Conservation (phyloP, 2,888 invertebrate species). For the Ommatoiulus sabulosus region DNA sequence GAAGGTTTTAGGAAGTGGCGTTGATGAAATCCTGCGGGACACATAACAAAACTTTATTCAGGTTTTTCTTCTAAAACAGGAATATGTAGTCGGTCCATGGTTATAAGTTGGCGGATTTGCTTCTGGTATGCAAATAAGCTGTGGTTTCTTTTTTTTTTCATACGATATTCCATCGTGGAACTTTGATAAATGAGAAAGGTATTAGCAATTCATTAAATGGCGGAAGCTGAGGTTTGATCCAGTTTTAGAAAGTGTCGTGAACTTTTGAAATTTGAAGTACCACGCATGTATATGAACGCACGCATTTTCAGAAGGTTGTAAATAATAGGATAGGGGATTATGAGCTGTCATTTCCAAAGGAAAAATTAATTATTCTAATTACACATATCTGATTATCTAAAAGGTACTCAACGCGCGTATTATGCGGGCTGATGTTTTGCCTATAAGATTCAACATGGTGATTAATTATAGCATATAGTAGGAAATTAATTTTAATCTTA, state of each 20-base stretch:
- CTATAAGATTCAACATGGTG: neutral
- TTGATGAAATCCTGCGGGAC: neutral
- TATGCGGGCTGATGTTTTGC: neutral
- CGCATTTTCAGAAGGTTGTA: neutral
- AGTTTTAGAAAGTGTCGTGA: constrained; percentile 8
- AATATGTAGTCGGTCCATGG: neutral
- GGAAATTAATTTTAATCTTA: neutral
- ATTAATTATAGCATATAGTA: neutral
- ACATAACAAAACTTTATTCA: neutral
- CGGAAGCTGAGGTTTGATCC: constrained; percentile 1
- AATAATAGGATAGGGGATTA: neutral
- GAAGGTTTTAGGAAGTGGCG: neutral
- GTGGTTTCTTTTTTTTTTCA: neutral
- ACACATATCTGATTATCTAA: neutral
- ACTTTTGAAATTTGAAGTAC: neutral
- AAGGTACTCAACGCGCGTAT: neutral
- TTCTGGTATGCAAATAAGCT: neutral
- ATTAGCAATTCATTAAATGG: neutral
- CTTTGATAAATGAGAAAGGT: neutral
- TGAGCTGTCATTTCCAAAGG: constrained; percentile 35
- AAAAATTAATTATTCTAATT: constrained; percentile 14
- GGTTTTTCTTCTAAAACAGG: neutral
- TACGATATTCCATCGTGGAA: neutral
- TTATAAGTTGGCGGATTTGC: neutral
- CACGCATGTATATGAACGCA: neutral